Evolutionary conservation across 2,888 invertebrate genomes (phyloP).

Genomic region (Cryptosula pallasiana): DNA sequence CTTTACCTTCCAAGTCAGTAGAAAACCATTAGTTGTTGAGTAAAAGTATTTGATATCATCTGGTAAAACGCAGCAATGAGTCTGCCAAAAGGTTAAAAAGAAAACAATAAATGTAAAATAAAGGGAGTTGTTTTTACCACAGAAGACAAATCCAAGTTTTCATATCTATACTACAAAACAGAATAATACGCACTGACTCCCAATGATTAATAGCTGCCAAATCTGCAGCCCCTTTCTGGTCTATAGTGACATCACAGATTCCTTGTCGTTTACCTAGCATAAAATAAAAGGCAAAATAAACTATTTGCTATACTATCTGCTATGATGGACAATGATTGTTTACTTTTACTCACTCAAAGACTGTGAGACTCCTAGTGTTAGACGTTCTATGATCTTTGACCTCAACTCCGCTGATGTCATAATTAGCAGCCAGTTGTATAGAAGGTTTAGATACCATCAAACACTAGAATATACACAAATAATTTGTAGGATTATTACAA

Average conservation of each 20-base stretch:
- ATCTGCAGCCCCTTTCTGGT: conserved; percentile 35
- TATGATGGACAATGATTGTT: too few relatives aligned
- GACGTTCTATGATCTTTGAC: conserved; percentile 1
- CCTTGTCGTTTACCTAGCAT: conserved; percentile 38
- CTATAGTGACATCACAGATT: conserved; percentile 38
- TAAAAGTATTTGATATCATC: conserved; percentile 50
- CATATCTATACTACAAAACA: too few relatives aligned
- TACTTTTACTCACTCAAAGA: background rate
- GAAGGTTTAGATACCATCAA: too few relatives aligned
- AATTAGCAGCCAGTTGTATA: too few relatives aligned
- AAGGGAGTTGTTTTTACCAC: too few relatives aligned
- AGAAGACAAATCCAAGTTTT: too few relatives aligned
- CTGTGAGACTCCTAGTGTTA: conserved; percentile 12
- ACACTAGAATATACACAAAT: too few relatives aligned
- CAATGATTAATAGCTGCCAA: conserved; percentile 36
- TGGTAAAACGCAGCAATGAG: conserved; percentile 43
- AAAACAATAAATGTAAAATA: too few relatives aligned
- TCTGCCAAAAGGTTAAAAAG: conserved; percentile 34
- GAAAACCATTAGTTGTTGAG: conserved; percentile 46
- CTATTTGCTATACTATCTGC: background rate
- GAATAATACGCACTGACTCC: conserved; percentile 38
- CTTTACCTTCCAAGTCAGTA: conserved; percentile 47
- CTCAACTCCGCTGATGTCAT: background rate
- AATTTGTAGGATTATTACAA: too few relatives aligned
- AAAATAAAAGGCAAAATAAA: background rate